Evolutionary conservation across 2,113 vertebrate species (phyloP).

Genomic region (Haemorhous mexicanus): DNA sequence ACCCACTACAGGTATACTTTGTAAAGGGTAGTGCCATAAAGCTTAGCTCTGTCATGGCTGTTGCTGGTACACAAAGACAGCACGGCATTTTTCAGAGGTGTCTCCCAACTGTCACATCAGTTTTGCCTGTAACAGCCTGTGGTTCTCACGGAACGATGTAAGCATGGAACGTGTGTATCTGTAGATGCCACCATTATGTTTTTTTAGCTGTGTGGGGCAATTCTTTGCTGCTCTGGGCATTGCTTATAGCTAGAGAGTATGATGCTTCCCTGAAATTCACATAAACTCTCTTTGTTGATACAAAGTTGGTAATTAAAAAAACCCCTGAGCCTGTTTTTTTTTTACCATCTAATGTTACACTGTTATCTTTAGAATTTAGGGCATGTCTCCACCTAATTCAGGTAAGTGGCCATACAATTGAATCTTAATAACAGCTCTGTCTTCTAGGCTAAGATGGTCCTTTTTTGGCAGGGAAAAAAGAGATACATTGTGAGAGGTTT

Average conservation of each 20-base stretch:
- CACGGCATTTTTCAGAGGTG: not conserved
- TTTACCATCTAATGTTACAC: not conserved
- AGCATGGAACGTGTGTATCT: not conserved
- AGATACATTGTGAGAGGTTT: not conserved
- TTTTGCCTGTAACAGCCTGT: not conserved
- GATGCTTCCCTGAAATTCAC: not conserved
- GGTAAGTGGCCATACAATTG: fast-evolving
- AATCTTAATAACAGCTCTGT: not conserved
- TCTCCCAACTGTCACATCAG: not conserved
- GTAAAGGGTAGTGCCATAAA: not conserved
- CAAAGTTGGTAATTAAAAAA: not conserved
- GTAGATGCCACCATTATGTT: not conserved
- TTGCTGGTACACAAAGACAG: not conserved
- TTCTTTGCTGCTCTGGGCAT: not conserved
- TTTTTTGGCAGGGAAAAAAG: not conserved
- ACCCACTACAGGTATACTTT: not conserved
- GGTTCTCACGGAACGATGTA: fast-evolving
- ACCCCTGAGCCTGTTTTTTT: not conserved
- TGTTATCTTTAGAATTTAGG: not conserved
- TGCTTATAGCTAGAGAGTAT: not conserved
- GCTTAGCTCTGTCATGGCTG: not conserved
- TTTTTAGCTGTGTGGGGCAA: not conserved
- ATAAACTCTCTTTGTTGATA: not conserved
- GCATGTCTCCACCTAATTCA: not conserved
- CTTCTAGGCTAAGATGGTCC: not conserved